Base-by-base conservation (phyloP, 2,888 invertebrate genomes). In the Minunthozetes semirufus region DNA sequence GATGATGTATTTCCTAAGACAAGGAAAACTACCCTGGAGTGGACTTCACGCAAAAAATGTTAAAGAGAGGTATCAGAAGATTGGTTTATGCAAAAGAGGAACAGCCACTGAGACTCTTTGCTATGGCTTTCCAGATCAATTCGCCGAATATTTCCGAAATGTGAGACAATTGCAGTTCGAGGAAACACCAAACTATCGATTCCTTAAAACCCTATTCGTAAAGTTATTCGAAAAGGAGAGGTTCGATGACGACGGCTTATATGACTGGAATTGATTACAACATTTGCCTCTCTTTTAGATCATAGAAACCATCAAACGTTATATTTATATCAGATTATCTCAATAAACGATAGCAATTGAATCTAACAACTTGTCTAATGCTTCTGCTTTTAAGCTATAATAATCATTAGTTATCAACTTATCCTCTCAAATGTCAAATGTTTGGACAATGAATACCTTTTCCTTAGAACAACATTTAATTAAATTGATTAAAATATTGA, bases 61-160 rank as follows among this genome's bases (percentile, higher is more conserved):
- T n/a, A 99, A 89, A 61, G 72, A 75, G 11, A 72, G 75, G 3
- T 75, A 72, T 22, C 42, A 38, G 15, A 72, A 75, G 25, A 75
- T 75, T 42, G 75, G 72, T 13, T 15, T 73, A 4, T 27, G 56
- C 22, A 75, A 75, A 33, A 59, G 29, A 38, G 59, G 19, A 17
- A 75, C 33, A 13, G 59, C 75, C 29, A 42, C 59, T 17, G 61
- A 59, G 19, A 25, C 72, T 9, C 75, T 75, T 0, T 56, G 59
- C 27, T 22, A 38, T 59, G 72, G 63, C 6, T 61, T 19, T 48
- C 72, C 75, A 1, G n/a, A 59, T 61, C 72, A 59, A 3, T 75
- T 72, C 38, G 72, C 42, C 22, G 8, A 75, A 8, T 75, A 61
- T 19, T 50, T 75, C 13, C 22, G 38, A 33, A 27, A 22, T 53